These are phyloP conservation scores for Apostichopus japonicus DNA, from an alignment of 35 echinoderm and acorn worm genomes.

Conservation along the genomic window DNA sequence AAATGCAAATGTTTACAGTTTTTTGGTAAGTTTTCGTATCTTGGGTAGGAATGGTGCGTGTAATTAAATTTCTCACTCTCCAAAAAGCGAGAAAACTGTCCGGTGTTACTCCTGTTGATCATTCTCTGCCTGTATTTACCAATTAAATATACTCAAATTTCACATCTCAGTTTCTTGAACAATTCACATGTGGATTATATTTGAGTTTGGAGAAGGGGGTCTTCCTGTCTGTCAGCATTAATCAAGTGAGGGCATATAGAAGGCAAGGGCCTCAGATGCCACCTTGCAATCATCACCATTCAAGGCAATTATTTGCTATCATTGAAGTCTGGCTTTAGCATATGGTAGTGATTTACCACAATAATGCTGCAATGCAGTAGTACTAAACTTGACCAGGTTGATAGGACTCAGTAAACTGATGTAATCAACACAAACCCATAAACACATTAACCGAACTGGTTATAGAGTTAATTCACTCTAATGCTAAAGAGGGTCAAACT, in stretches of 20 bases:
- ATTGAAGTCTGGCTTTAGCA: not conserved
- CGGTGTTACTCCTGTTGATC: not conserved
- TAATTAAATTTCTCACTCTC: slow-evolving; percentile 1
- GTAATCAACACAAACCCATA: too few species aligned
- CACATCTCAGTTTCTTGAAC: not conserved
- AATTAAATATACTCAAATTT: not conserved
- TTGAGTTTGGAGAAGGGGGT: not conserved
- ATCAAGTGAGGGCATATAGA: not conserved
- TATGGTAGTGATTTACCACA: not conserved
- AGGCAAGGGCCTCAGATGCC: not conserved
- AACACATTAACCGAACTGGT: too few species aligned
- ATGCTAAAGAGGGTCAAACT: too few species aligned
- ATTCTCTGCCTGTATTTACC: not conserved
- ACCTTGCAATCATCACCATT: not conserved
- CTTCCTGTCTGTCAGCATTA: not conserved
- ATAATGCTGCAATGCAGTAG: too few species aligned
- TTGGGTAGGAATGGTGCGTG: not conserved
- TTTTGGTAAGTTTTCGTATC: not conserved
- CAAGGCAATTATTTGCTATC: not conserved
- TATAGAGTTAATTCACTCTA: too few species aligned
- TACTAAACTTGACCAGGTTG: too few species aligned
- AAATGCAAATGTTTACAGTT: not conserved
- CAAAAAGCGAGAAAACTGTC: not conserved
- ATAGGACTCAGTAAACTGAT: too few species aligned
- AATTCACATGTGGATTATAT: slow-evolving; percentile 1